A percentile compares a stretch with the other conserved stretches of the same genome.
phyloP scores from a whole-genome alignment of 2,797 vertebrate species.

The Moxostoma hubbsi region DNA sequence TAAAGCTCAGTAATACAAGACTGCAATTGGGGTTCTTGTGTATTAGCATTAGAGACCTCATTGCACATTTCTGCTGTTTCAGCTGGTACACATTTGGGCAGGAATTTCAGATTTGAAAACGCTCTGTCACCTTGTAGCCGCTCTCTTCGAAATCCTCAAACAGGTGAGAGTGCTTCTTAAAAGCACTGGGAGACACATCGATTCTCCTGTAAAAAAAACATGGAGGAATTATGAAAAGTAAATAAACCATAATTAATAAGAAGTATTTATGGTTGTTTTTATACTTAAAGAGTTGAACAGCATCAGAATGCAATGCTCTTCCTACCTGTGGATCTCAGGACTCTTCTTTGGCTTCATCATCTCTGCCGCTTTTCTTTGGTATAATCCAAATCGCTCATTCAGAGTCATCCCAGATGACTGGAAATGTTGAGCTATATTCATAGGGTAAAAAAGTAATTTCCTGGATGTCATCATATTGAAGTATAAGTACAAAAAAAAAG shows the following conservation, averaged over 20 bases:
- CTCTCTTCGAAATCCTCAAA: conserved; percentile 94
- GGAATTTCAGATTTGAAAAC: conserved; percentile 83
- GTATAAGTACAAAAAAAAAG: not conserved
- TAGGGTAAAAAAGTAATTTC: not conserved
- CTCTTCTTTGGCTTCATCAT: conserved; percentile 95
- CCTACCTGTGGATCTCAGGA: conserved; percentile 98
- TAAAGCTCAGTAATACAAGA: conserved; percentile 80
- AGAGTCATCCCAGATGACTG: conserved; percentile 90
- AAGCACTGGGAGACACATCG: conserved; percentile 99
- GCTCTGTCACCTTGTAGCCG: conserved; percentile 94
- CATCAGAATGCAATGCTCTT: not conserved
- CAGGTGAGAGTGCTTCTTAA: conserved; percentile 97
- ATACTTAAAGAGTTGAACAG: too few species aligned
- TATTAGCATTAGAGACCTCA: conserved; percentile 98
- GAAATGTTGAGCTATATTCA: conserved; percentile 91
- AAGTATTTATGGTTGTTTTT: not conserved
- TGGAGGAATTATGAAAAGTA: conserved; percentile 30
- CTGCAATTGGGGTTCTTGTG: conserved; percentile 92
- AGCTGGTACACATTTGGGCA: conserved; percentile 59
- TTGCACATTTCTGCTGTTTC: conserved; percentile 90
- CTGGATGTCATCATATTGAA: not conserved
- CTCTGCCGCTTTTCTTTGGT: conserved; percentile 95
- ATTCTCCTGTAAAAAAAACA: conserved; percentile 85
- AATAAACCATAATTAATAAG: not conserved
- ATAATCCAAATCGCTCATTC: conserved; percentile 97